Conservation (phyloP, 1,140 invertebrate genomes). For the Bombus sylvicola region DNA sequence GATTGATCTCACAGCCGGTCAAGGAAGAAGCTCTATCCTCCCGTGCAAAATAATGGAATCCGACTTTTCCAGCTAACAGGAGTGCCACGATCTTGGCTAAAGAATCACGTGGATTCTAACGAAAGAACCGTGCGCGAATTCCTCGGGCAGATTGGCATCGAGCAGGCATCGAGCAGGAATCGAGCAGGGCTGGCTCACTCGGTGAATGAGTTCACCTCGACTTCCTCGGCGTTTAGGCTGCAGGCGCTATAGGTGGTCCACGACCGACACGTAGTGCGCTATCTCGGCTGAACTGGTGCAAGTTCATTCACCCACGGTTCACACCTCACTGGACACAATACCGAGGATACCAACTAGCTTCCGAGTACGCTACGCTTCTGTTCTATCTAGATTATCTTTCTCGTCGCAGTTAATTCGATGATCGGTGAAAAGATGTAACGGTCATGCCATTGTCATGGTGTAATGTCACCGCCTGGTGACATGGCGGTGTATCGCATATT, state of each 20-base stretch:
- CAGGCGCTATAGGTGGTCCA: constrained; percentile 46
- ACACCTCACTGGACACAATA: constrained; percentile 49
- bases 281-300: constrained; percentile 42
- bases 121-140: not conserved
- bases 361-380: not conserved
- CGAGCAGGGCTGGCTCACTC: not conserved
- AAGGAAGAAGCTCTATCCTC: not conserved
- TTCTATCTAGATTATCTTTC: constrained; percentile 1
- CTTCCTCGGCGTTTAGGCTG: constrained; percentile 32
- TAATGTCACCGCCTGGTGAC: too few species aligned
- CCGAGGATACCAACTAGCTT: constrained; percentile 26
- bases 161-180: constrained; percentile 11
- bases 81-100: not conserved
- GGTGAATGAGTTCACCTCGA: constrained; percentile 35
- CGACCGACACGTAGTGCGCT: constrained; percentile 23
- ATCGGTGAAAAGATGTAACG: too few species aligned
- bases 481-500: too few species aligned
- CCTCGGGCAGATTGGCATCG: constrained; percentile 15
- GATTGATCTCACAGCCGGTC: constrained; percentile 12
- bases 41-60: not conserved
- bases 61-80: constrained; percentile 7
- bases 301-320: constrained; percentile 53
- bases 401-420: too few species aligned
- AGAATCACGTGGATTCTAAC: constrained; percentile 1
- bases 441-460: too few species aligned